Conservation (phyloP, 2,797 vertebrate genomes). For the Sciurus carolinensis region DNA sequence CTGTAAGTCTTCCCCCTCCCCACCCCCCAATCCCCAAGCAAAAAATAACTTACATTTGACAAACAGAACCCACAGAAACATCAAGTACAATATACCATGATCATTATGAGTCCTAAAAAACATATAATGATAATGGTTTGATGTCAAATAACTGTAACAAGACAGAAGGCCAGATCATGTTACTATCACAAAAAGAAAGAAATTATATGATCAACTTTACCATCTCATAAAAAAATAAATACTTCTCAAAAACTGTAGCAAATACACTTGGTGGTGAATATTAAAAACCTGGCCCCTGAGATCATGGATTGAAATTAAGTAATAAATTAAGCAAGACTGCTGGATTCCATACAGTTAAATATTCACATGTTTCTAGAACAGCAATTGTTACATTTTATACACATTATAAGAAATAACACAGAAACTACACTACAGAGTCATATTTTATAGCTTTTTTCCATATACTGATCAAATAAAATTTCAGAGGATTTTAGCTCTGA, state of each 20-base stretch:
- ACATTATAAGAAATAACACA: background rate
- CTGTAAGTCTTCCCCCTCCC: too few relatives aligned
- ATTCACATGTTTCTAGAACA: slow-evolving; percentile 16
- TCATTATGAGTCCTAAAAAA: background rate
- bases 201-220: slow-evolving; percentile 26
- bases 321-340: slow-evolving; percentile 14
- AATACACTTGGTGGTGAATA: slow-evolving; percentile 22
- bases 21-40: background rate
- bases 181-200: background rate
- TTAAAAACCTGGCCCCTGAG: background rate
- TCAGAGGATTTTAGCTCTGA: background rate
- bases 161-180: background rate
- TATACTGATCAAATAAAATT: background rate
- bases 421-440: background rate
- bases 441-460: background rate
- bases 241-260: background rate
- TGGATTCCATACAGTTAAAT: background rate
- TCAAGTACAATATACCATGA: background rate
- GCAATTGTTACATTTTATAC: background rate
- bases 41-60: background rate
- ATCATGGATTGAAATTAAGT: background rate
- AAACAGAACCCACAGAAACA: slow-evolving; percentile 27
- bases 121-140: background rate
- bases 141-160: background rate
- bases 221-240: background rate